A percentile compares a stretch with the other conserved stretches of the same genome.
These are phyloP conservation scores for Clamator glandarius DNA, from an alignment of 2,797 vertebrate species.

Conservation along the genomic window DNA sequence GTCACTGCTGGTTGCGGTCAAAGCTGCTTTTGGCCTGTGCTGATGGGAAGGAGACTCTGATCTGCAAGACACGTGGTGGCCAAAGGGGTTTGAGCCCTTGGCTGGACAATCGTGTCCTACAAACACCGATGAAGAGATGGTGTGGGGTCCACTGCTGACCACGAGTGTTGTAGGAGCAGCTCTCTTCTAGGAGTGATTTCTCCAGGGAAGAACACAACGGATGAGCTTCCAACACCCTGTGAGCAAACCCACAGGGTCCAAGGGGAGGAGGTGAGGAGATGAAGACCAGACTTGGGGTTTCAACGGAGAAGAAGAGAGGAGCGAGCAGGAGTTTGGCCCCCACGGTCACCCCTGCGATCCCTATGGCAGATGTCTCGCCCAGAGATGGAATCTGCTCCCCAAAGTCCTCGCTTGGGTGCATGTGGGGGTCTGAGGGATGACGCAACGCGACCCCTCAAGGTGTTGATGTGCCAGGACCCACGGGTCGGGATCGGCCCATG, in stretches of 20 bases:
- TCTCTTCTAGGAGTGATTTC: fast-evolving
- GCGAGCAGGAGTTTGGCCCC: no score
- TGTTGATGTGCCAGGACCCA: no score
- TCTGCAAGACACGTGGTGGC: fast-evolving
- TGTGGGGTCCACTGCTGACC: fast-evolving
- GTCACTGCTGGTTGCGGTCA: fast-evolving
- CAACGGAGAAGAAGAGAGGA: no score
- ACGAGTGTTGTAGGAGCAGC: fast-evolving
- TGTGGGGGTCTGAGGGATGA: no score
- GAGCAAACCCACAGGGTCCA: fast-evolving
- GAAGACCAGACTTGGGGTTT: no score
- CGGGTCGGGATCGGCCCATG: no score
- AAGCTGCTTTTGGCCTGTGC: neutral
- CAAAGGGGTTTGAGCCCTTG: fast-evolving
- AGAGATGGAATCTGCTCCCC: no score
- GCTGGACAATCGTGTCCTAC: fast-evolving
- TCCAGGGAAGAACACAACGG: fast-evolving
- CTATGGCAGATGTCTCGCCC: no score
- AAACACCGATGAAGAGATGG: fast-evolving
- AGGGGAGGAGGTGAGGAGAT: no score
- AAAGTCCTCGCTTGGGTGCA: no score
- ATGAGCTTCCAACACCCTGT: fast-evolving
- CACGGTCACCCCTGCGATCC: no score
- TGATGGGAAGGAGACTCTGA: neutral
- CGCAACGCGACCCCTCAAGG: no score